Conservation (phyloP, 2,113 vertebrate species). For the Melanerpes aurifrons region DNA sequence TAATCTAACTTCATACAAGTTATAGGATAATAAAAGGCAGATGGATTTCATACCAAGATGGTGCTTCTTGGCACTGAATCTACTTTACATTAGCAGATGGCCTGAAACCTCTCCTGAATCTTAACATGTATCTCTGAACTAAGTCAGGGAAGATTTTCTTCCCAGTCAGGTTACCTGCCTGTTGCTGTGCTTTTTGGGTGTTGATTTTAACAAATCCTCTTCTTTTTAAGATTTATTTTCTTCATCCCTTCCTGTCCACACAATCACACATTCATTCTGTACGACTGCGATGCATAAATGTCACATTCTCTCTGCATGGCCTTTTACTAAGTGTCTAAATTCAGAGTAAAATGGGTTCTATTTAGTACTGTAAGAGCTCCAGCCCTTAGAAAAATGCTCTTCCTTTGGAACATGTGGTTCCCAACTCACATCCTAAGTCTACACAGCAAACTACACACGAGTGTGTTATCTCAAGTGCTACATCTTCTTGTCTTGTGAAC, state of each 20-base stretch:
- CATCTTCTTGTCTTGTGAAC: background rate
- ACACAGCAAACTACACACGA: background rate
- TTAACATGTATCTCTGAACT: background rate
- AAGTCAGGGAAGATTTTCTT: background rate
- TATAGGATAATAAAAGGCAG: background rate
- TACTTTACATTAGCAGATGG: conserved; percentile 18
- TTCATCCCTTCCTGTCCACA: background rate
- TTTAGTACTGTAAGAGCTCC: background rate
- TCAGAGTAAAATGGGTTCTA: background rate
- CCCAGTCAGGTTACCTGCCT: background rate
- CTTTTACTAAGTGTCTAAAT: background rate
- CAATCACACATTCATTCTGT: background rate
- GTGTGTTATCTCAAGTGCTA: background rate
- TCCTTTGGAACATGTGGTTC: background rate
- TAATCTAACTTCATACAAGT: background rate
- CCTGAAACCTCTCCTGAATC: conserved; percentile 22
- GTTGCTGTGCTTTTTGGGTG: background rate
- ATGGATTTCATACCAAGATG: background rate
- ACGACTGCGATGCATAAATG: background rate
- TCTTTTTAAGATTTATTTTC: background rate
- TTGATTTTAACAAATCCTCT: background rate
- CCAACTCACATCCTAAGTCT: background rate
- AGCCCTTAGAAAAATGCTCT: background rate
- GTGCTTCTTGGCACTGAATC: background rate
- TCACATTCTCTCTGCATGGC: background rate